Percentiles rank a stretch among this genome's conserved stretches.
Conservation (phyloP, 2,797 vertebrate genomes). For the Catharus ustulatus region DNA sequence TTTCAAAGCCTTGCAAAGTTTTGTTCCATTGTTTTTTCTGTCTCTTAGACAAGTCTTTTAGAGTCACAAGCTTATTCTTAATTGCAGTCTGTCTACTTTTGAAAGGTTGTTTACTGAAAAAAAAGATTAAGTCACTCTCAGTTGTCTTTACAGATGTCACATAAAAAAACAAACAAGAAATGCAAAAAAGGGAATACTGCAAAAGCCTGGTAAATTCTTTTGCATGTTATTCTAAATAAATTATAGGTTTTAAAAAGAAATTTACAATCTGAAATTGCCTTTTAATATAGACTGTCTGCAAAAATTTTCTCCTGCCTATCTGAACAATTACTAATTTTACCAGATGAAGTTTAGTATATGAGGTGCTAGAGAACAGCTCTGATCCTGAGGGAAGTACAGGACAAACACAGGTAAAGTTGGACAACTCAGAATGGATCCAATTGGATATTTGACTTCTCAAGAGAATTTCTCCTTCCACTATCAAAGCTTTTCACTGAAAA, state of each 20-base stretch:
- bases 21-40: neutral
- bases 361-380: neutral
- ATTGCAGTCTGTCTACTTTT: neutral
- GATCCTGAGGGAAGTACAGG: neutral
- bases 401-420: conserved; percentile 9
- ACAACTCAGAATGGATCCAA: neutral
- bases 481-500: neutral
- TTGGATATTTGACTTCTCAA: neutral
- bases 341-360: neutral
- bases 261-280: neutral
- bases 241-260: neutral
- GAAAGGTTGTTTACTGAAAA: neutral
- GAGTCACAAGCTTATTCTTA: neutral
- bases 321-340: neutral
- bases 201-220: neutral
- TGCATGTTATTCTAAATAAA: neutral
- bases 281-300: neutral
- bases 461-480: neutral
- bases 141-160: neutral
- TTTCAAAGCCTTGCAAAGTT: neutral
- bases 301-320: neutral
- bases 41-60: neutral
- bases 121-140: neutral
- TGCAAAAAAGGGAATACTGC: neutral
- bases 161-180: neutral